Conservation (phyloP, 2,888 invertebrate genomes). For the Drosophila macrospina region DNA sequence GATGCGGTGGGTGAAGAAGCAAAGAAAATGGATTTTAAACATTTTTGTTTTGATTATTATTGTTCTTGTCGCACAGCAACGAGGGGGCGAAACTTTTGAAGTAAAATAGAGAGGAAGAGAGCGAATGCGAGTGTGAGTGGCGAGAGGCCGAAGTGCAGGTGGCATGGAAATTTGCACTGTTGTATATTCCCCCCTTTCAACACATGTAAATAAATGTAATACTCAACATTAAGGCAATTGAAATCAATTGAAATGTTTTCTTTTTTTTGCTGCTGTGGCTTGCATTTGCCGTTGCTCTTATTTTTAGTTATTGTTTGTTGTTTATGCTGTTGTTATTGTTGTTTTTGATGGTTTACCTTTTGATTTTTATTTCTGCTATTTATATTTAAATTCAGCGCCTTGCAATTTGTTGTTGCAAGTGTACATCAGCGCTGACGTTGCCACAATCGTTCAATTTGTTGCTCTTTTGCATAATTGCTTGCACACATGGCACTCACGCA, state of each 20-base stretch:
- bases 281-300: slow-evolving; percentile 39
- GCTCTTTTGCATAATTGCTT: slow-evolving; percentile 77
- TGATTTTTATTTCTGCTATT: slow-evolving; percentile 43
- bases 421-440: slow-evolving; percentile 50
- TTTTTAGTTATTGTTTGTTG: slow-evolving; percentile 54
- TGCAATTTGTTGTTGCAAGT: slow-evolving; percentile 51
- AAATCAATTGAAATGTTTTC: slow-evolving; percentile 70
- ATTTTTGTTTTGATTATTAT: slow-evolving; percentile 82
- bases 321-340: slow-evolving; percentile 5
- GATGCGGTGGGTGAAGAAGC: slow-evolving; percentile 64
- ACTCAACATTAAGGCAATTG: slow-evolving; percentile 64
- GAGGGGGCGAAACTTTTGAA: slow-evolving; percentile 64
- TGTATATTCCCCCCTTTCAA: background rate
- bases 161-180: slow-evolving; percentile 54
- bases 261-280: slow-evolving; percentile 15
- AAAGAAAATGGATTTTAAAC: slow-evolving; percentile 81
- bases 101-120: slow-evolving; percentile 41
- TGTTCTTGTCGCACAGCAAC: slow-evolving; percentile 77
- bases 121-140: slow-evolving; percentile 7
- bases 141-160: slow-evolving; percentile 58
- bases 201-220: slow-evolving; percentile 71
- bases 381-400: slow-evolving; percentile 52
- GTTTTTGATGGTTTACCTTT: slow-evolving; percentile 65
- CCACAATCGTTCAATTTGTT: slow-evolving; percentile 59
- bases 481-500: slow-evolving; percentile 67